These are phyloP conservation scores for Pissodes strobi DNA, from an alignment of 1,140 invertebrate species.

Conservation along the genomic window DNA sequence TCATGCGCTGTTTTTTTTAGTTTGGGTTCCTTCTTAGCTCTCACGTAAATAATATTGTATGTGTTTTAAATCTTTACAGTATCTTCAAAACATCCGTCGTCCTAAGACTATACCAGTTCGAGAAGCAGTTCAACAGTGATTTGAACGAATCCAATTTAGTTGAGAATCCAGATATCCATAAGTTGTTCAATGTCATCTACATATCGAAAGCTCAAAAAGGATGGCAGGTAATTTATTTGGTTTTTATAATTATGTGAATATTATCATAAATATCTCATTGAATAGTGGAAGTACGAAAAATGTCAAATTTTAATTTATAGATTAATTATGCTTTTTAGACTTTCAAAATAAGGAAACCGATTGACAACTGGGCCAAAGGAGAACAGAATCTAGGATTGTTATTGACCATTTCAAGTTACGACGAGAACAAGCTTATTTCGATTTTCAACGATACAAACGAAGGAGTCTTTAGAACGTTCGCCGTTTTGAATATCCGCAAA, in stretches of 20 bases:
- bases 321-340: too few relatives aligned
- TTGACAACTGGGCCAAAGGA: slow-evolving; percentile 47
- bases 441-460: slow-evolving; percentile 43
- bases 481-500: slow-evolving; percentile 39
- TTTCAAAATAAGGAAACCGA: slow-evolving; percentile 50
- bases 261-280: too few relatives aligned
- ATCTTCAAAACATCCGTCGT: slow-evolving; percentile 40
- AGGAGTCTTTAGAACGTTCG: slow-evolving; percentile 41
- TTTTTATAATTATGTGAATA: too few relatives aligned
- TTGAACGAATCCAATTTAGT: slow-evolving; percentile 38
- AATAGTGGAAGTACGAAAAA: too few relatives aligned
- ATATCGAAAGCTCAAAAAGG: slow-evolving; percentile 45
- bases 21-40: too few relatives aligned
- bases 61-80: background rate
- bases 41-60: background rate
- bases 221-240: slow-evolving; percentile 50
- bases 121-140: slow-evolving; percentile 28
- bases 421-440: slow-evolving; percentile 42
- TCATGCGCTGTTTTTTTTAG: too few relatives aligned
- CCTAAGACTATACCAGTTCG: slow-evolving; percentile 40
- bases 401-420: slow-evolving; percentile 47
- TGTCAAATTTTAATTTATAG: too few relatives aligned
- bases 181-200: slow-evolving; percentile 50
- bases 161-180: slow-evolving; percentile 47
- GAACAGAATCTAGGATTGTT: slow-evolving; percentile 46